Base-by-base conservation (phyloP, 2,797 vertebrate genomes). In the Coilia nasus region DNA sequence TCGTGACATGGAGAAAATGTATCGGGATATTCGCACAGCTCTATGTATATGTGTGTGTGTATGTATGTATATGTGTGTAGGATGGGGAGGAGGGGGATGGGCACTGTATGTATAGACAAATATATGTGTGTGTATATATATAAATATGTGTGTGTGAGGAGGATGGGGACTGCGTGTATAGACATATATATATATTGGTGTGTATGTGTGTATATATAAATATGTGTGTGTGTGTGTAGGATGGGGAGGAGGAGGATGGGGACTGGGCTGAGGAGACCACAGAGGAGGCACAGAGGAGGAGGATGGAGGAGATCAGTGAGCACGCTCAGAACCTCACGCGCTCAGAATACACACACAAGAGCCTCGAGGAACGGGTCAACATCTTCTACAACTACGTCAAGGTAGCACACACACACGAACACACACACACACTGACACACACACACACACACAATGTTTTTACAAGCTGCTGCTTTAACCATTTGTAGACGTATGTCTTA, bases 241-340 rank as follows among this genome's bases (percentile, higher is more conserved):
- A 96, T 7, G 88, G 98, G 0, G 98, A 99, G 0, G 98, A 98
- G 0, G 98, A 99, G 0, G 98, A 99, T 54, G 98, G 98, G 56
- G 98, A 99, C 88, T 99, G 98, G 98, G 98, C 97, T 0, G 98
- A 99, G 91, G 98, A 99, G 91, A 99, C 98, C 0, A 99, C 98
- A 0, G 97, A 97, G 91, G 98, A 99, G 93, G 98, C 98, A 0
- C 98, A 99, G 91, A 94, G 97, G 83, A 96, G 98, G 35, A 93
- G 98, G 87, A 99, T 99, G 98, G 97, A 99, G 93, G 98, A 99
- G 94, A 99, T 99, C 91, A 99, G 98, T 46, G 96, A 98, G 88
- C 98, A 98, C 11, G 98, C 98, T 1, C 99, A 99, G 94, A 97
- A 96, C 90, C 96, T 99, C 57, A 99, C 98, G 0, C 97, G 99